phyloP scores from a whole-genome alignment of 2,113 vertebrate species.

The Monarcha castaneiventris region DNA sequence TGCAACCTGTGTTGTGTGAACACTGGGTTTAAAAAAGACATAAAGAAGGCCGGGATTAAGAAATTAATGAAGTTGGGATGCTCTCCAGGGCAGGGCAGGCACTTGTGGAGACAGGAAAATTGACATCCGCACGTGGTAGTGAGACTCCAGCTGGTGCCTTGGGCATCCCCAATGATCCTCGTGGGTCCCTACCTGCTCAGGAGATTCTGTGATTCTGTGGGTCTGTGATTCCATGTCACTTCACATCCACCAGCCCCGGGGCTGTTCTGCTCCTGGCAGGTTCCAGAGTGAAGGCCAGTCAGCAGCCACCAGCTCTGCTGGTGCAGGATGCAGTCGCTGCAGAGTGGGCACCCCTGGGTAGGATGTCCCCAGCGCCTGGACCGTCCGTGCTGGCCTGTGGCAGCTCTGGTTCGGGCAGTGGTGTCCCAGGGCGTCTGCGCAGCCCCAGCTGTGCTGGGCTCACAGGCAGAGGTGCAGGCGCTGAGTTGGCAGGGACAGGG shows the following conservation, averaged over 20 bases:
- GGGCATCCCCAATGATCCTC: accelerated
- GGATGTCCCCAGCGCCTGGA: accelerated
- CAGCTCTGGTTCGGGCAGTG: not conserved
- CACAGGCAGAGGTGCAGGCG: accelerated
- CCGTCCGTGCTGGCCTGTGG: not conserved
- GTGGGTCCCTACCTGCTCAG: not conserved
- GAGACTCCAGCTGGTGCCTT: not conserved
- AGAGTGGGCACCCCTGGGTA: no score
- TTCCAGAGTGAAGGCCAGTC: not conserved
- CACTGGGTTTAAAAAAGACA: not conserved
- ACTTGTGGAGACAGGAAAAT: not conserved
- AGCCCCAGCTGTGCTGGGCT: not conserved
- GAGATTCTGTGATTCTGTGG: not conserved
- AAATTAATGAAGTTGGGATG: not conserved
- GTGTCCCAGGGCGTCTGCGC: not conserved
- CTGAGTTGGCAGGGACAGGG: not conserved
- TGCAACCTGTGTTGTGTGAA: not conserved
- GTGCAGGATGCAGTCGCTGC: not conserved
- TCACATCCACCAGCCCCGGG: not conserved
- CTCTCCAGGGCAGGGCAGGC: not conserved
- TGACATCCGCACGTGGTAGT: accelerated
- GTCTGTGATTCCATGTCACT: not conserved
- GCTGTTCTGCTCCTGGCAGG: not conserved
- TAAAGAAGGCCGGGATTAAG: not conserved
- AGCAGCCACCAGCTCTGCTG: not conserved